Percentiles rank a stretch among this genome's conserved stretches.
phyloP scores from a whole-genome alignment of 1,140 invertebrate species.

The Drosophila melanica region DNA sequence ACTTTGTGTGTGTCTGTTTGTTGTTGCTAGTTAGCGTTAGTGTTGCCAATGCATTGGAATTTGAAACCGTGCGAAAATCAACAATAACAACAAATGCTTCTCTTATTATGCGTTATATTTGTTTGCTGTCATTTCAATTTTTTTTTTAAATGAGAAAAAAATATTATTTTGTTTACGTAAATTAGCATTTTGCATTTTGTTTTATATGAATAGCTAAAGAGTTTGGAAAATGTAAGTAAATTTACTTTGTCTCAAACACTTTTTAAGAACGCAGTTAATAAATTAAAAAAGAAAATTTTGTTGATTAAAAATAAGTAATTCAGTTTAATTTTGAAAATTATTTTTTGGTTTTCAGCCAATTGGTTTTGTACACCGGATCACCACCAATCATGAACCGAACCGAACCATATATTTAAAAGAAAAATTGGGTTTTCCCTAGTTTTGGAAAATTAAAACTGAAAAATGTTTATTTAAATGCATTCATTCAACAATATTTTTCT shows the following conservation, averaged over 20 bases:
- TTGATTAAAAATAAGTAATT: too few species aligned
- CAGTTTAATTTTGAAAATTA: too few species aligned
- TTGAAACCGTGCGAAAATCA: conserved; percentile 71
- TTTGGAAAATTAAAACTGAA: too few species aligned
- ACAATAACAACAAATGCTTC: conserved; percentile 38
- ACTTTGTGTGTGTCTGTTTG: conserved; percentile 1
- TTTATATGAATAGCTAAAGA: neutral
- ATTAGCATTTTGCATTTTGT: neutral
- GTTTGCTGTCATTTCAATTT: conserved; percentile 14
- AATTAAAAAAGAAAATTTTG: too few species aligned
- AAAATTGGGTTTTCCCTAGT: too few species aligned
- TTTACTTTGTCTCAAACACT: neutral
- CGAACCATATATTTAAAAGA: too few species aligned
- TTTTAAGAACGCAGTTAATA: neutral
- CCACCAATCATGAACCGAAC: too few species aligned
- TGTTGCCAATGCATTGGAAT: conserved; percentile 77
- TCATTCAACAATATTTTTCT: too few species aligned
- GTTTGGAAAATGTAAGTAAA: too few species aligned
- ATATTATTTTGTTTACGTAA: neutral
- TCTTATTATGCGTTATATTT: conserved; percentile 39
- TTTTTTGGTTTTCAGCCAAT: too few species aligned
- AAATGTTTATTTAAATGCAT: too few species aligned
- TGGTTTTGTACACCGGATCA: too few species aligned
- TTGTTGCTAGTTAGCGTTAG: conserved; percentile 55
- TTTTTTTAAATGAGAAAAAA: neutral